Evolutionary conservation across 2,888 invertebrate genomes (phyloP).

Genomic region (Troides helena): DNA sequence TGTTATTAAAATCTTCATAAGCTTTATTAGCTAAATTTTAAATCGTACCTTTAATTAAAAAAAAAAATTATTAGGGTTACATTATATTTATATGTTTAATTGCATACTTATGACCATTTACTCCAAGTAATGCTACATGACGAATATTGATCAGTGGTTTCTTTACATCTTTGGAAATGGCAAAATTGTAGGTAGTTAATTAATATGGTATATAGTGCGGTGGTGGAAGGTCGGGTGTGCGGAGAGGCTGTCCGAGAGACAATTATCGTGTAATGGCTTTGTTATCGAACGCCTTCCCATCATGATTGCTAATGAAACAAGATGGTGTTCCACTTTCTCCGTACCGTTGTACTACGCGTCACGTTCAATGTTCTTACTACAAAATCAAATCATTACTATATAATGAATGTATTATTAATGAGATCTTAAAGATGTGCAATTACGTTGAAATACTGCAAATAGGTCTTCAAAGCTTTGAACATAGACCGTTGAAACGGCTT

Average conservation of each 20-base stretch:
- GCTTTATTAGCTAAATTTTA: no score
- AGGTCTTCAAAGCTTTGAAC: neutral
- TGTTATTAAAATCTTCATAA: no score
- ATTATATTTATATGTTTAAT: no score
- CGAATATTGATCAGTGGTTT: no score
- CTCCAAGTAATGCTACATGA: no score
- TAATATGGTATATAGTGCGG: conserved; percentile 18
- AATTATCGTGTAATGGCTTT: conserved; percentile 68
- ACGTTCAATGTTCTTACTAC: conserved; percentile 12
- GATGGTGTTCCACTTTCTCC: conserved; percentile 49
- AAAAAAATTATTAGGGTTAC: no score
- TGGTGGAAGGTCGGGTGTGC: conserved; percentile 35
- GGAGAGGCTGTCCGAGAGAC: conserved; percentile 36
- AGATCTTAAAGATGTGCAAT: neutral
- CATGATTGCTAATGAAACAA: conserved; percentile 58
- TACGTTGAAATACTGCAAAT: neutral
- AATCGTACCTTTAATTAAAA: no score
- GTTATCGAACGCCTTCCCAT: conserved; percentile 64
- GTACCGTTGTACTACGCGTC: conserved; percentile 29
- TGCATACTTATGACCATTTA: no score
- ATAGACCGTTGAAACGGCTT: no score
- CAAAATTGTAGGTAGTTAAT: neutral
- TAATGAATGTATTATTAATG: conserved; percentile 1
- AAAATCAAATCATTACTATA: conserved; percentile 17
- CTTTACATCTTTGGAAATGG: neutral